Percentiles rank a stretch among this genome's conserved stretches.
phyloP scores from a whole-genome alignment of 2,888 invertebrate genomes.

The Sinopyrophorus schimmeli region DNA sequence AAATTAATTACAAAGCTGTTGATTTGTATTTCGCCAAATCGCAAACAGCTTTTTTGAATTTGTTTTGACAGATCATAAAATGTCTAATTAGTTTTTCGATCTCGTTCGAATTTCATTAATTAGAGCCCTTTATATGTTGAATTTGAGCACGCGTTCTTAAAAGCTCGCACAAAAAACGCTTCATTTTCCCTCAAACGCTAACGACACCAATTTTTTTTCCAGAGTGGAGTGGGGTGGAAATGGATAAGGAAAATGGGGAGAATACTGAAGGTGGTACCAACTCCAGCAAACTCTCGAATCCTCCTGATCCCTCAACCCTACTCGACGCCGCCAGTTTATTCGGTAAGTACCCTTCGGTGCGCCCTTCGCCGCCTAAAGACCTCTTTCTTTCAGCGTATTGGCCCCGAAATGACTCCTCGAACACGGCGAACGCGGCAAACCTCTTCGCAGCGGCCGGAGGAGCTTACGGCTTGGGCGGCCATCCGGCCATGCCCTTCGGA shows the following conservation, averaged over 20 bases:
- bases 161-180: no score
- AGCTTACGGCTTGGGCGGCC: slow-evolving; percentile 51
- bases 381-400: slow-evolving; percentile 70
- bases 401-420: slow-evolving; percentile 66
- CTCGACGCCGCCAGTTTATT: slow-evolving; percentile 72
- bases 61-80: slow-evolving; percentile 23
- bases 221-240: slow-evolving; percentile 56
- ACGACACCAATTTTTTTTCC: no score
- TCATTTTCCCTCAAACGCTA: no score
- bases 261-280: slow-evolving; percentile 62
- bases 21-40: slow-evolving; percentile 10
- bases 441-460: slow-evolving; percentile 55
- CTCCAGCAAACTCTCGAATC: slow-evolving; percentile 56
- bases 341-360: no score
- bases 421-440: slow-evolving; percentile 56
- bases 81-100: slow-evolving; percentile 17
- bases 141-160: no score
- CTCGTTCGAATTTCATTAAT: not conserved
- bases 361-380: no score
- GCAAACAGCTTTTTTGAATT: slow-evolving; percentile 21
- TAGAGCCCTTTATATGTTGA: no score
- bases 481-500: slow-evolving; percentile 51
- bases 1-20: slow-evolving; percentile 14
- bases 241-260: slow-evolving; percentile 84
- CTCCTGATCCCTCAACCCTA: slow-evolving; percentile 66